Evolutionary conservation across 2,888 invertebrate genomes (phyloP), one percentile per base, ranked within the genome.

Genomic region (Clusia tigrina): DNA sequence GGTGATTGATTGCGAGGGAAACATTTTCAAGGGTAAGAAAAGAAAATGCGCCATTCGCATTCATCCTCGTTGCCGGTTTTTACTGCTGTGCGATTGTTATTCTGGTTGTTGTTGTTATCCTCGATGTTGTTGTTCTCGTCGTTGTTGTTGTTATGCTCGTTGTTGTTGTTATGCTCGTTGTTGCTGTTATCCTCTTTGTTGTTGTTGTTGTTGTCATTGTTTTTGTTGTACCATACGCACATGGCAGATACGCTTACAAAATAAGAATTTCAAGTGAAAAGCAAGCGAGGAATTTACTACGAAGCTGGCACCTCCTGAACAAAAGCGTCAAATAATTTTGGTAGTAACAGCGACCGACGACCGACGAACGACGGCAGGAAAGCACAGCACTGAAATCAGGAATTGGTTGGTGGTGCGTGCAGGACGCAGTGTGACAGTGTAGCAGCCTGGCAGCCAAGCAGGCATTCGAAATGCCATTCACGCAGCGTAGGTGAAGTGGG

Each of bases 131-230:
- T 65, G 53, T 17, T 56, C 56, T 48, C 54, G 24, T 57, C 26
- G 53, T 32, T 64, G 68, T 51, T n/a, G n/a, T n/a, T 64, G 58
- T 37, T 64, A 71, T 66, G 63, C 10, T n/a, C n/a, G n/a, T n/a
- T n/a, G n/a, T n/a, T n/a, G n/a, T n/a, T n/a, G n/a, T n/a, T n/a
- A 26, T 18, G 32, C 23, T 58, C 60, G 48, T 12, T 32, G 6
- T 32, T 38, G 22, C 37, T 62, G 54, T 54, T 62, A 38, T 53
- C 66, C 57, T 25, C 32, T 9, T 24, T 54, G 63, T 55, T 48
- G 48, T 51, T 58, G 15, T 38, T 65, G 53, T 17, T 56, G 58
- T 48, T 56, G 24, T 57, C 26, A 53, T 32, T 64, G 68, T 51
- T n/a, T n/a, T n/a, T 64, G 58, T 37, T 64, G 72, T 66, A 64